phyloP scores from a whole-genome alignment of 2,888 invertebrate species.

The Syrphus vitripennis region DNA sequence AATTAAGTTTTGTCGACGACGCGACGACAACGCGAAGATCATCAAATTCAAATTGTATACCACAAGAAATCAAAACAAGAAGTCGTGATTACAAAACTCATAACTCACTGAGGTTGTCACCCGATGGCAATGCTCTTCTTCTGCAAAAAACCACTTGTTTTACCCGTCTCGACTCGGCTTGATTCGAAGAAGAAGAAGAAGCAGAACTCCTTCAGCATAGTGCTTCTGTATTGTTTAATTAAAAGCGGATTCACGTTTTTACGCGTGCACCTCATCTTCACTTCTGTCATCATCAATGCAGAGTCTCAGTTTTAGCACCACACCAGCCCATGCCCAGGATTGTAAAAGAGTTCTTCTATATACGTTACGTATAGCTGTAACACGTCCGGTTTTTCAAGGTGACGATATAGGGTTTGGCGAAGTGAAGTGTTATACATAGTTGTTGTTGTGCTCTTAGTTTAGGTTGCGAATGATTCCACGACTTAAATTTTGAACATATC shows the following conservation, averaged over 20 bases:
- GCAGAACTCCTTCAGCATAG: conserved; percentile 55
- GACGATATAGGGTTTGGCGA: conserved; percentile 48
- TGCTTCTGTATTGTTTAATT: conserved; percentile 79
- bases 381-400: conserved; percentile 50
- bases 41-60: conserved; percentile 32
- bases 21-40: neutral
- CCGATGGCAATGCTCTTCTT: conserved; percentile 47
- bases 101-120: conserved; percentile 76
- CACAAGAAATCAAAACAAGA: conserved; percentile 77
- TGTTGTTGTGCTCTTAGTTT: conserved; percentile 16
- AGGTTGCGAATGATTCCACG: conserved; percentile 26
- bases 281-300: conserved; percentile 13
- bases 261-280: conserved; percentile 69
- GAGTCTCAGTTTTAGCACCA: neutral
- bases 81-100: conserved; percentile 80
- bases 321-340: neutral
- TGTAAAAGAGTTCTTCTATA: conserved; percentile 18
- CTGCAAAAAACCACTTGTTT: conserved; percentile 57
- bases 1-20: neutral
- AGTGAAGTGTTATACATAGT: conserved; percentile 30
- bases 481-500: conserved; percentile 38
- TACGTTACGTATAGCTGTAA: neutral
- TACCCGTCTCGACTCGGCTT: conserved; percentile 22
- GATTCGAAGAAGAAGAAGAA: neutral
- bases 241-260: conserved; percentile 77